These are phyloP conservation scores for Drosophila pallidifrons DNA, from an alignment of 1,140 invertebrate genomes.

Conservation along the genomic window DNA sequence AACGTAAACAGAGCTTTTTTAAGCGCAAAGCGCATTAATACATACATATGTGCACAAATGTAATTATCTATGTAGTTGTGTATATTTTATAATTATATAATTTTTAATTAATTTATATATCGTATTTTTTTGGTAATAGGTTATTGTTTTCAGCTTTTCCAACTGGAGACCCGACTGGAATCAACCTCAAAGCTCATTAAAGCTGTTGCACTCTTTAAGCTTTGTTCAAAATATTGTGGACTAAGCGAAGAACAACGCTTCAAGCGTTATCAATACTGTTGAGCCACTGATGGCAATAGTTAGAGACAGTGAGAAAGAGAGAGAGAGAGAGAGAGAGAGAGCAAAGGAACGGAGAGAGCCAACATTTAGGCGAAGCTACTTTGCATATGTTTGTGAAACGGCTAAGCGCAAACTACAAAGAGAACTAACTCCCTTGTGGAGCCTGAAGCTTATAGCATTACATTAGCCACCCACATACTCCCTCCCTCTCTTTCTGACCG, in stretches of 20 bases:
- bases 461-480: background rate
- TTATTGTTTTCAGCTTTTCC: too few species aligned
- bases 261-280: background rate
- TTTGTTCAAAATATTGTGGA: background rate
- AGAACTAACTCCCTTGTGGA: too few species aligned
- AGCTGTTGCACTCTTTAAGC: background rate
- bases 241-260: background rate
- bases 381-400: background rate
- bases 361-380: background rate
- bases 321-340: too few species aligned
- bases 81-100: background rate
- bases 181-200: too few species aligned
- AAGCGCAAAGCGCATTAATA: background rate
- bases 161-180: too few species aligned
- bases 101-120: background rate
- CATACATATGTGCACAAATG: background rate
- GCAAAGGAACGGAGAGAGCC: background rate
- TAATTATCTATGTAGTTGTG: background rate
- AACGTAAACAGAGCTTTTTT: background rate
- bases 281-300: too few species aligned
- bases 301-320: too few species aligned
- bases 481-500: background rate
- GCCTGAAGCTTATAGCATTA: constrained; percentile 1
- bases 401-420: constrained; percentile 3
- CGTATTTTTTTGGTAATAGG: background rate